Evolutionary conservation across 1,140 invertebrate species (phyloP).

Genomic region (Drosophila subobscura): DNA sequence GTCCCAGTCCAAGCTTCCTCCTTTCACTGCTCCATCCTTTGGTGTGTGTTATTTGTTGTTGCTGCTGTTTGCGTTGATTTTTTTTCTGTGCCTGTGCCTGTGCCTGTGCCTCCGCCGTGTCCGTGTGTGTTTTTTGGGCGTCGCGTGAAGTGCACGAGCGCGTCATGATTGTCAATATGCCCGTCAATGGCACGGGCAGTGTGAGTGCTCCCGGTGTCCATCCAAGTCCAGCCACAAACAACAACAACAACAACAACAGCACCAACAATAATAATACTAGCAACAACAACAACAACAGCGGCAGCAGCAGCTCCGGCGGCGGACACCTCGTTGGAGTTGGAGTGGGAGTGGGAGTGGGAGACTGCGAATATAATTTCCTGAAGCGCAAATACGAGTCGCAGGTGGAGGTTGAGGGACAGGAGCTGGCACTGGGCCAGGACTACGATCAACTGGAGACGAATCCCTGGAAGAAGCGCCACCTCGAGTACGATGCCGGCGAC

Average conservation of each 20-base stretch:
- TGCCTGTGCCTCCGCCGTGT: constrained; percentile 26
- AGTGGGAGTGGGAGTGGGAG: not conserved
- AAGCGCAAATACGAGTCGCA: constrained; percentile 63
- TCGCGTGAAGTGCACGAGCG: constrained; percentile 14
- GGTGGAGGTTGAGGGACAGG: constrained; percentile 16
- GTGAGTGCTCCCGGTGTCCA: constrained; percentile 5
- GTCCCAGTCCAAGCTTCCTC: not conserved
- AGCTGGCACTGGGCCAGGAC: constrained; percentile 30
- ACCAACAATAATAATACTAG: constrained; percentile 12
- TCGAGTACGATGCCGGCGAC: constrained; percentile 63
- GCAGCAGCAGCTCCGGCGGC: constrained; percentile 16
- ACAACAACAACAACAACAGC: constrained; percentile 28
- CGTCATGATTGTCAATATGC: constrained; percentile 74
- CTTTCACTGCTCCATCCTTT: too few relatives aligned
- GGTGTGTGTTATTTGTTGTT: constrained; percentile 4
- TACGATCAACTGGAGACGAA: constrained; percentile 47
- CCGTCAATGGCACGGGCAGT: constrained; percentile 52
- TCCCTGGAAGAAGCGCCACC: constrained; percentile 72
- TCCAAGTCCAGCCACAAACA: constrained; percentile 13
- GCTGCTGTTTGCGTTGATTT: constrained; percentile 2
- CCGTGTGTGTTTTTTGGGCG: constrained; percentile 18
- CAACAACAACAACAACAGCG: constrained; percentile 21
- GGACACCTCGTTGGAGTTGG: not conserved
- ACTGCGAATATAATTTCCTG: constrained; percentile 60
- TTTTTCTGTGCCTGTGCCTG: constrained; percentile 36